Conservation (phyloP, 1,140 invertebrate species). For the Papilio polyxenes region DNA sequence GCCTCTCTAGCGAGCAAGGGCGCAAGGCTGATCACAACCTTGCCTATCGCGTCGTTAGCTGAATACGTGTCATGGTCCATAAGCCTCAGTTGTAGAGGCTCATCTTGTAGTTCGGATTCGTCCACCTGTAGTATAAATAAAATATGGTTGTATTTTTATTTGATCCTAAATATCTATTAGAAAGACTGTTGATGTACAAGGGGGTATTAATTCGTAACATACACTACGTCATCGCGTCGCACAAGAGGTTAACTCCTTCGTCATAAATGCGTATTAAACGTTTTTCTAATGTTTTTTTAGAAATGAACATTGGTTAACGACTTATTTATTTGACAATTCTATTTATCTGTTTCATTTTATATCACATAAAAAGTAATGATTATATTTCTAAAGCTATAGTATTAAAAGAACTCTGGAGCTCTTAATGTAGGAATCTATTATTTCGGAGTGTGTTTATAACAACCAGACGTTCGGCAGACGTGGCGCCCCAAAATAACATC, state of each 20-base stretch:
- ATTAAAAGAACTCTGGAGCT: neutral
- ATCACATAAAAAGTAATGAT: neutral
- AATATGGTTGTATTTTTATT: neutral
- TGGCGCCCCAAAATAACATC: constrained; percentile 33
- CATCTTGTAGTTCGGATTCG: constrained; percentile 98
- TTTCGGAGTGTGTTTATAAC: neutral
- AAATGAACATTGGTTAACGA: neutral
- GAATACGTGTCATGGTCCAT: constrained; percentile 99
- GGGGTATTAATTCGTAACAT: neutral
- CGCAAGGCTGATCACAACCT: constrained; percentile 89
- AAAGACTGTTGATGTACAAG: neutral
- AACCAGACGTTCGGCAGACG: constrained; percentile 6
- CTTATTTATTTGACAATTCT: neutral
- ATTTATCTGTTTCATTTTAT: neutral
- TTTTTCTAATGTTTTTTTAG: neutral
- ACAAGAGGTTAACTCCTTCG: neutral
- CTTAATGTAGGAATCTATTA: constrained; percentile 8
- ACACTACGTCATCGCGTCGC: neutral
- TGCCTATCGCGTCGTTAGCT: constrained; percentile 99
- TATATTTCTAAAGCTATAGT: neutral
- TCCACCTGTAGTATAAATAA: constrained; percentile 84
- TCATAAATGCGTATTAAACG: neutral
- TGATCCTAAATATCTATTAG: no score
- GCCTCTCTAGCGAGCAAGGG: constrained; percentile 84
- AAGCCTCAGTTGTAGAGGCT: constrained; percentile 95